These are phyloP conservation scores for Agrochola circellaris DNA, from an alignment of 2,888 invertebrate genomes.

Conservation along the genomic window DNA sequence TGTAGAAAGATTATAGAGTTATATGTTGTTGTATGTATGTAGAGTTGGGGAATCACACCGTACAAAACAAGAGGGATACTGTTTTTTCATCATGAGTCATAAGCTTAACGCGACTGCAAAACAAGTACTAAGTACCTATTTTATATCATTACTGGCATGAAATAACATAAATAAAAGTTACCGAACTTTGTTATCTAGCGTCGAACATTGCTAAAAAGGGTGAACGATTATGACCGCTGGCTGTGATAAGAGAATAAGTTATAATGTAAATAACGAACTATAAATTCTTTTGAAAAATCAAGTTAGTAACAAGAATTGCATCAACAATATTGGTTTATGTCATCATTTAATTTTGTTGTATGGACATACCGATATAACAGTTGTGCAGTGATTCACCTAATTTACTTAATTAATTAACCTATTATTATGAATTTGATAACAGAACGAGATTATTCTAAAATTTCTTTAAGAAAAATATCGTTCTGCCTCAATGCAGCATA, in stretches of 20 bases:
- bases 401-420: neutral
- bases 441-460: neutral
- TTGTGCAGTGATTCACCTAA: slow-evolving; percentile 12
- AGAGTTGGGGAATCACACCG: slow-evolving; percentile 76
- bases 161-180: slow-evolving; percentile 16
- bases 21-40: slow-evolving; percentile 41
- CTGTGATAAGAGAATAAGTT: slow-evolving; percentile 23
- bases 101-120: slow-evolving; percentile 57
- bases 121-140: slow-evolving; percentile 9
- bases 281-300: neutral
- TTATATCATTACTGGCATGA: neutral
- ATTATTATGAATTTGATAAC: neutral
- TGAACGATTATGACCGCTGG: slow-evolving; percentile 8
- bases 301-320: slow-evolving; percentile 23
- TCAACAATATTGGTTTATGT: slow-evolving; percentile 31
- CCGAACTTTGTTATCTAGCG: slow-evolving; percentile 7
- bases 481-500: neutral
- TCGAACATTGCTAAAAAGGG: slow-evolving; percentile 12
- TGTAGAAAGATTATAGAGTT: slow-evolving; percentile 46
- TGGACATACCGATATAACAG: neutral
- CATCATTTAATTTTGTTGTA: slow-evolving; percentile 20
- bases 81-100: slow-evolving; percentile 73
- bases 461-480: neutral
- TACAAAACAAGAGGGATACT: slow-evolving; percentile 67
- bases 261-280: neutral